Base-by-base conservation (phyloP, 1,140 invertebrate species). In the Trichonephila inaurata region DNA sequence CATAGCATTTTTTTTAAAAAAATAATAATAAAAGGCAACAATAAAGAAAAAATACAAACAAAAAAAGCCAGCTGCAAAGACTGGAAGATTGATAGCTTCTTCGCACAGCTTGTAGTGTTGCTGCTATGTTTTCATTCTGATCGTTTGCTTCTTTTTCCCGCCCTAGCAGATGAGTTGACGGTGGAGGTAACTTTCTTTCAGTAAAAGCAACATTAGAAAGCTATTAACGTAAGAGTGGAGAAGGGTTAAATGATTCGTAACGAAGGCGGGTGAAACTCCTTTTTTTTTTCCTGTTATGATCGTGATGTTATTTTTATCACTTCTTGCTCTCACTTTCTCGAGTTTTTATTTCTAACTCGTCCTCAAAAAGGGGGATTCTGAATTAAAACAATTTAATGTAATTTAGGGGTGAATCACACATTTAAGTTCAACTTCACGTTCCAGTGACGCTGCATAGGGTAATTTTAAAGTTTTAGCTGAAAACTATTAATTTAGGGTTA, bases 181-280 rank as follows among this genome's bases (percentile, higher is more conserved):
- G 33, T 28, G 62, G 51, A 77, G 66, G 64, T 77, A 77, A 66
- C 88, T 89, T 69, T 77, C 62, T 89, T 72, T 66, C 51, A 61
- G 83, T 60, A n/a, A 66, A 83, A 66, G 81, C 61, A 92, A 92
- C 90, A 92, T 92, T 92, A 92, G 90, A 92, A 92, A 92, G 90
- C 90, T 92, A 92, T 92, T 92, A 92, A 92, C 83, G 69, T 58
- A 28, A 92, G n/a, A 60, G 90, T 69, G 62, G 18, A 69, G 81
- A 92, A 85, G 90, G 61, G 90, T 92, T 92, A 92, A 92, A 92
- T 92, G 90, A 85, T 92, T 64, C 90, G 90, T 85, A 92, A 85
- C 90, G 81, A 92, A 77, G 28, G 72, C 58, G 85, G 60, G 18
- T 16, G 28, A 19, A 21, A 33, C 18, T 18, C 40, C 33, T 87